phyloP scores from a whole-genome alignment of 2,888 invertebrate species.

The Hymenopus coronatus region DNA sequence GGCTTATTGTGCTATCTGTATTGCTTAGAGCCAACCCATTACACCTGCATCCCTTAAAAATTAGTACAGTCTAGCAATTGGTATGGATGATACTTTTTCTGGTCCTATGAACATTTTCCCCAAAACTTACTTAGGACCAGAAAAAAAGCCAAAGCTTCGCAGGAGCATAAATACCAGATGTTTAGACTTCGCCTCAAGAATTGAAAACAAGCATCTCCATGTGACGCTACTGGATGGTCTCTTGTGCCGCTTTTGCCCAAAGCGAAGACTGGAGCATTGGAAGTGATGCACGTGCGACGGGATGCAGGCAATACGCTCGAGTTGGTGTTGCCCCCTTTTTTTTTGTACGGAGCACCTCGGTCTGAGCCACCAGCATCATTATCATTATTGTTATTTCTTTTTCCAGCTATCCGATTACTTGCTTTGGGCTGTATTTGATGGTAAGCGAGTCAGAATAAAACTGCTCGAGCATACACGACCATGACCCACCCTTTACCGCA shows the following conservation, averaged over 20 bases:
- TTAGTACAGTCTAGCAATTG: no score
- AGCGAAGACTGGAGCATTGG: not conserved
- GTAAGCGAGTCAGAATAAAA: not conserved
- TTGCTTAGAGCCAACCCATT: no score
- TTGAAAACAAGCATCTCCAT: no score
- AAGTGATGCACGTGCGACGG: not conserved
- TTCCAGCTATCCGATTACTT: not conserved
- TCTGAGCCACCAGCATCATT: not conserved
- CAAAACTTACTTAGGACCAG: no score
- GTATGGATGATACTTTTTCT: no score
- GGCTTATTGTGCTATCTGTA: no score
- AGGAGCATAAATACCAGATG: no score
- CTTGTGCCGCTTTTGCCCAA: not conserved
- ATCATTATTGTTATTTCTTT: not conserved
- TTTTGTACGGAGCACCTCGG: not conserved
- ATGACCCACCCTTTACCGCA: not conserved
- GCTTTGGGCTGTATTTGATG: not conserved
- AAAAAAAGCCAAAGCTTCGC: no score
- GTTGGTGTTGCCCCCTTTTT: not conserved
- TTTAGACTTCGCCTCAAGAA: no score
- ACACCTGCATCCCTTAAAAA: no score
- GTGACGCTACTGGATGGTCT: no score
- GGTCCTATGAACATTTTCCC: no score
- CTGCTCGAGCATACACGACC: not conserved
- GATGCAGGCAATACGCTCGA: not conserved